Evolutionary conservation across 2,113 vertebrate species (phyloP), one percentile per base, ranked within the genome.

Genomic region (Anarhynchus alexandrinus): DNA sequence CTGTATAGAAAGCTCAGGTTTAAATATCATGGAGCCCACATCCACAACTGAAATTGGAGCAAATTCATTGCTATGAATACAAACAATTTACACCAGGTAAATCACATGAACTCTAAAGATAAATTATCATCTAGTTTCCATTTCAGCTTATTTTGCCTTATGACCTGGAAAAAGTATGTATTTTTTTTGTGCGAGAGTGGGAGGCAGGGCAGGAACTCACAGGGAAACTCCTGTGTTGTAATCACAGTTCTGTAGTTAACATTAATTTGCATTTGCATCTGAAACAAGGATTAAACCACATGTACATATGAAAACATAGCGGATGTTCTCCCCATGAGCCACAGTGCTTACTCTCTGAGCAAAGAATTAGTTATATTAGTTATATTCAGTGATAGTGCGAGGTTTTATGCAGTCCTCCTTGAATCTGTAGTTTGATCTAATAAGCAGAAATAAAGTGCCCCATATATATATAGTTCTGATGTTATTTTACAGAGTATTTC

Each of bases 241-340:
- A n/a, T 79, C 26, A 52, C 1, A 1, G 21, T 82, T 72, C 73
- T 89, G 15, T 69, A 62, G 34, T 57, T 71, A 66, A 69, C 3
- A 8, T 13, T 77, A 32, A 73, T 34, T 64, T 58, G 13, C 5
- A 1, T 57, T 76, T 96, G 45, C 45, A 80, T 11, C 62, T 85
- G 57, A 89, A 85, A 45, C 32, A 81, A 80, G 62, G 38, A 72
- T n/a, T 82, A 17, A 91, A 1, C 36, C 45, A 20, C 16, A 27
- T 1, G 2, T 32, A 43, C 0, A 0, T 73, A 32, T 61, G 43
- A 54, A 80, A 82, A 82, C 6, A 2, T 22, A 64, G 19, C 22
- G 29, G n/a, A 9, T 86, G 19, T 43, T 89, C 40, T 73, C 16
- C 32, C 45, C 4, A 0, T 32, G 12, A 82, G 40, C 38, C 27